phyloP scores from a whole-genome alignment of 2,888 invertebrate species.

The Tachina lurida region DNA sequence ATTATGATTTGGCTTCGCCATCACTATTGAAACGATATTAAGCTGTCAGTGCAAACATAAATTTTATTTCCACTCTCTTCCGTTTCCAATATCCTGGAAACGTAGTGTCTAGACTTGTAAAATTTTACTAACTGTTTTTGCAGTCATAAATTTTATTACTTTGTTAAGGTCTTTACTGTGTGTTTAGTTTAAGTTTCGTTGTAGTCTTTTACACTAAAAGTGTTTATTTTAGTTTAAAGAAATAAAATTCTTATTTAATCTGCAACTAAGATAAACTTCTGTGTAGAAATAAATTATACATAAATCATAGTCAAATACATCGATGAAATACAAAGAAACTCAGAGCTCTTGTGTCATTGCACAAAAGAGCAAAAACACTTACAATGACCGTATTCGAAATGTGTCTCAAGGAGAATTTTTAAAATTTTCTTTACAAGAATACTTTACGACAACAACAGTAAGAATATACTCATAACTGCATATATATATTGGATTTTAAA shows the following conservation, averaged over 20 bases:
- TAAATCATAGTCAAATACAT: background rate
- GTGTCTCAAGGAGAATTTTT: slow-evolving; percentile 65
- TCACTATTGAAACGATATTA: background rate
- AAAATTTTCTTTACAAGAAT: slow-evolving; percentile 45
- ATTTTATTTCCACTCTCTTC: slow-evolving; percentile 29
- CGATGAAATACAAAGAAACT: background rate
- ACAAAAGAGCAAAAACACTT: slow-evolving; percentile 2
- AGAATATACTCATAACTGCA: slow-evolving; percentile 9
- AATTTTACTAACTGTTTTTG: slow-evolving; percentile 1
- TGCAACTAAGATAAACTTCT: no score
- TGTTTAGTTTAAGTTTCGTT: background rate
- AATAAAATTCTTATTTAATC: no score
- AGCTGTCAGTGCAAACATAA: background rate
- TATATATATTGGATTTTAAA: slow-evolving; percentile 11
- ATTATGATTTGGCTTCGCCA: no score
- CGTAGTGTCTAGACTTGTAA: slow-evolving; percentile 44
- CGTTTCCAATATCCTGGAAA: slow-evolving; percentile 53
- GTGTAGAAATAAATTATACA: no score
- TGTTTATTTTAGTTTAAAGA: no score
- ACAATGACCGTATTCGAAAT: slow-evolving; percentile 54
- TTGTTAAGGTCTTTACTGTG: background rate
- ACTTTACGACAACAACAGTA: slow-evolving; percentile 41
- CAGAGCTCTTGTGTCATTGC: background rate
- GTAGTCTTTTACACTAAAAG: background rate
- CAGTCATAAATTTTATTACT: background rate